A percentile compares a stretch with the other conserved stretches of the same genome.
These are phyloP conservation scores for Coluber constrictor DNA, from an alignment of 2,797 vertebrate species.

Conservation along the genomic window DNA sequence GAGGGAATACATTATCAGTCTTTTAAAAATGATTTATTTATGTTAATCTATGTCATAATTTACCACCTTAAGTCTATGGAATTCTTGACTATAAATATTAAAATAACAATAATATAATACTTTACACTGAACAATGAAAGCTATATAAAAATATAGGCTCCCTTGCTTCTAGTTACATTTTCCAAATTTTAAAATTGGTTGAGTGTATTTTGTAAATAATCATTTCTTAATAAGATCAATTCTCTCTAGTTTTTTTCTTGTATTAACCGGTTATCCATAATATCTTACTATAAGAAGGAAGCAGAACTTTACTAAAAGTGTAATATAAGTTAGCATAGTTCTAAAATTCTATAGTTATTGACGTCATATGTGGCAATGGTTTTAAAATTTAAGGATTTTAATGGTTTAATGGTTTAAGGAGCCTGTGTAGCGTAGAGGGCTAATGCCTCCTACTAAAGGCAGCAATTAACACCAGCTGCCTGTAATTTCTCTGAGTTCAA, in stretches of 20 bases:
- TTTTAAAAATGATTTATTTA: not conserved
- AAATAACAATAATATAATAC: not conserved
- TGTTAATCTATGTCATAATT: not conserved
- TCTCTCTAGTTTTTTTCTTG: not conserved
- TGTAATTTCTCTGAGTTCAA: no score
- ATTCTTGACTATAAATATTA: not conserved
- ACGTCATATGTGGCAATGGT: not conserved
- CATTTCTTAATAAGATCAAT: not conserved
- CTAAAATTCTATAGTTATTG: not conserved
- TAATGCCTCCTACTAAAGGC: no score
- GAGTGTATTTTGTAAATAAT: not conserved
- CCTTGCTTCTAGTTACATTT: not conserved
- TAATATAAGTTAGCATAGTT: not conserved
- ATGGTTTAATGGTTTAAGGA: no score
- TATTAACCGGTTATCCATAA: not conserved
- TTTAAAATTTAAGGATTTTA: no score
- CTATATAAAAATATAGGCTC: not conserved
- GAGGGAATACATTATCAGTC: not conserved
- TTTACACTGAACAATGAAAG: not conserved
- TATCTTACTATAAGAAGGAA: not conserved
- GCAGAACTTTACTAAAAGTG: not conserved
- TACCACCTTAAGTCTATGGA: not conserved
- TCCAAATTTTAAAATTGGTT: not conserved
- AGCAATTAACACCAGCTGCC: no score
- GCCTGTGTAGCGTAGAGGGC: no score